Evolutionary conservation across 2,797 vertebrate species (phyloP).

Genomic region (Labeo calbasu): DNA sequence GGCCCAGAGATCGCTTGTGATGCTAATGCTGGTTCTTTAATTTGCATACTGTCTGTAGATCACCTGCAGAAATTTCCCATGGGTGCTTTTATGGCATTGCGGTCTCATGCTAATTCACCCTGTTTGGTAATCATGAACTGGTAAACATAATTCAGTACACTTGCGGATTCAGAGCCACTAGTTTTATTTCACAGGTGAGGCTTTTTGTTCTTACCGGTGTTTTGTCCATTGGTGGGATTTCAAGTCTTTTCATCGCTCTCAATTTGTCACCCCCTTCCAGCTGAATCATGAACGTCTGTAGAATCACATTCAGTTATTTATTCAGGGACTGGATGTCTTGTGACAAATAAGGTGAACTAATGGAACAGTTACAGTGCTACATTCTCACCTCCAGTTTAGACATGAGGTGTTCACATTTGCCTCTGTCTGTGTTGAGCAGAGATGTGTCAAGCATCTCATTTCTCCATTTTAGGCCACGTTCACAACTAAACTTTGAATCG

Average conservation of each 20-base stretch:
- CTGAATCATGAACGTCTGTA: slow-evolving; percentile 63
- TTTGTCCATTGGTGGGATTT: slow-evolving; percentile 48
- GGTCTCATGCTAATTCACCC: not conserved
- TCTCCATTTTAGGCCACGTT: slow-evolving; percentile 60
- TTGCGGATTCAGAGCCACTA: not conserved
- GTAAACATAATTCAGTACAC: not conserved
- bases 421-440: slow-evolving; percentile 53
- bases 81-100: not conserved
- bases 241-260: slow-evolving; percentile 61
- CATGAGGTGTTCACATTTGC: slow-evolving; percentile 56
- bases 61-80: not conserved
- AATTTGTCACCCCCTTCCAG: slow-evolving; percentile 64
- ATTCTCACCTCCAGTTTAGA: slow-evolving; percentile 62
- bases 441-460: slow-evolving; percentile 61
- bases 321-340: not conserved
- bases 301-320: slow-evolving; percentile 18
- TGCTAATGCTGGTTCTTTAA: not conserved
- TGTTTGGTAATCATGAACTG: not conserved
- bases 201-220: slow-evolving; percentile 48
- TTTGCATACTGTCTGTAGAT: not conserved
- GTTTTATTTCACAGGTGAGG: not conserved
- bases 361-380: not conserved
- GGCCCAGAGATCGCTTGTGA: not conserved
- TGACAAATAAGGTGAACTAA: not conserved
- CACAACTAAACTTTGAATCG: slow-evolving; percentile 57